Conservation (phyloP, 92 coral and sea anemone genomes). For the Phenganax subtilis region DNA sequence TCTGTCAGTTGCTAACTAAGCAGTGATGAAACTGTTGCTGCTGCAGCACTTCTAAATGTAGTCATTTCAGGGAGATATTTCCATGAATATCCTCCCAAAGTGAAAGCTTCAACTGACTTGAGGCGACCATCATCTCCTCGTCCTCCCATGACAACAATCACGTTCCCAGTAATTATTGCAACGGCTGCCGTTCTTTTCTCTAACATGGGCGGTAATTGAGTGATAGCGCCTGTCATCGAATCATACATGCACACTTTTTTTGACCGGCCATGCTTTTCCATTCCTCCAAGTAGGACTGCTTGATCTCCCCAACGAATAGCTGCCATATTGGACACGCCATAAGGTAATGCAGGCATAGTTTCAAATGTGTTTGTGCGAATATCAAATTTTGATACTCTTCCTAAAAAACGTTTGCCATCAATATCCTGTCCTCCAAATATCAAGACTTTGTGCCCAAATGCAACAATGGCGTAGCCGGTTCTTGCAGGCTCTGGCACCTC, state of each 20-base stretch:
- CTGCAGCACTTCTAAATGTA: neutral
- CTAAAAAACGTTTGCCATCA: neutral
- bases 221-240: neutral
- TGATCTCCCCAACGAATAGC: slow-evolving; percentile 3
- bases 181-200: neutral
- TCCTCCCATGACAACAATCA: slow-evolving; percentile 10
- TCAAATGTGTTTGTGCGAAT: neutral
- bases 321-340: neutral
- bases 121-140: neutral
- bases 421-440: neutral
- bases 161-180: neutral
- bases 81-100: slow-evolving; percentile 8
- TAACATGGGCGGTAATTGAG: neutral
- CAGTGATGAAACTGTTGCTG: neutral
- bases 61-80: neutral
- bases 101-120: slow-evolving; percentile 5
- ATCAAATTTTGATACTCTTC: neutral
- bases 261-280: neutral
- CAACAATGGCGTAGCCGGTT: neutral
- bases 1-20: too few relatives aligned
- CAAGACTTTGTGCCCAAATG: slow-evolving; percentile 7
- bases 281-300: neutral
- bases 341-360: neutral
- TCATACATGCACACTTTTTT: neutral
- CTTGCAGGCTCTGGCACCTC: neutral